phyloP scores from a whole-genome alignment of 2,888 invertebrate genomes.

The Theretra japonica region DNA sequence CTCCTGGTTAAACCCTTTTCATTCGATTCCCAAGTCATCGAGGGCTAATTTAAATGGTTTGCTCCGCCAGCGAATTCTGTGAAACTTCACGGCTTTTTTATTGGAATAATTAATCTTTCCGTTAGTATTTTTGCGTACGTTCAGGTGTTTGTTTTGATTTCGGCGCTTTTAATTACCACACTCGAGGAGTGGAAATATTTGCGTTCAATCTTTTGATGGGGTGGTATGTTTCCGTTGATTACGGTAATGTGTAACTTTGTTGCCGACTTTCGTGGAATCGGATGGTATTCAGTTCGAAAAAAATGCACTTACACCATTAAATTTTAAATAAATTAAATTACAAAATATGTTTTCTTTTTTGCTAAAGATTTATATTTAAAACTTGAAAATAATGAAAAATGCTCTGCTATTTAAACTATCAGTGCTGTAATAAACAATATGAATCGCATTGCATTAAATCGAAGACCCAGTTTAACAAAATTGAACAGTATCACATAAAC shows the following conservation, averaged over 20 bases:
- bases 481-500: conserved; percentile 12
- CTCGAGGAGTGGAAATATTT: background rate
- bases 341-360: background rate
- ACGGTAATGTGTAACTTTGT: background rate
- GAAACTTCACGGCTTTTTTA: conserved; percentile 63
- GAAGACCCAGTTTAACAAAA: conserved; percentile 22
- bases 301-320: too few relatives aligned
- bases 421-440: background rate
- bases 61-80: conserved; percentile 70
- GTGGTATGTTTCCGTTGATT: background rate
- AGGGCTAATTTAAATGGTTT: conserved; percentile 81
- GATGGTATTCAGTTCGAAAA: too few relatives aligned
- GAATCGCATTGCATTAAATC: conserved; percentile 9
- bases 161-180: conserved; percentile 8
- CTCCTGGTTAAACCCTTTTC: conserved; percentile 80
- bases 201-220: background rate
- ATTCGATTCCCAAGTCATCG: conserved; percentile 80
- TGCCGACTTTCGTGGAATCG: background rate
- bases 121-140: conserved; percentile 28
- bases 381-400: background rate
- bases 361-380: too few relatives aligned
- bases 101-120: conserved; percentile 40
- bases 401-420: background rate
- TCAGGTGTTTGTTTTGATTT: conserved; percentile 32
- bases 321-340: too few relatives aligned